These are phyloP conservation scores for Pararge aegeria DNA, from an alignment of 1,140 invertebrate genomes.

Conservation along the genomic window DNA sequence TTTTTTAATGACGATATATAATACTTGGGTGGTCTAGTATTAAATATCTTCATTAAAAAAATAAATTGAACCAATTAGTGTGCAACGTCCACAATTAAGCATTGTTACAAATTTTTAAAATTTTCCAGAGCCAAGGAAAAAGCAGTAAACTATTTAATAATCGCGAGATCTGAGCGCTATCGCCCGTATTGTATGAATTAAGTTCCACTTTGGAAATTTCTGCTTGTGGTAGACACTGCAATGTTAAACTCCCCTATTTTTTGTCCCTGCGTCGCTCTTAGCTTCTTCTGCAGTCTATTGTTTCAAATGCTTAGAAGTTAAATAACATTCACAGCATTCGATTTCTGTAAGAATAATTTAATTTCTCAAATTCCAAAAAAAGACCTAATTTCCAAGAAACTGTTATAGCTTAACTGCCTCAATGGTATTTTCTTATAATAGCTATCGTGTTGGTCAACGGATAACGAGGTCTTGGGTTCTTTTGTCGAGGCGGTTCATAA, in stretches of 20 bases:
- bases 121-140: slow-evolving; percentile 17
- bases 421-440: too few relatives aligned
- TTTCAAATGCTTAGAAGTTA: neutral
- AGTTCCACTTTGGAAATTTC: slow-evolving; percentile 18
- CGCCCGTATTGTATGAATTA: slow-evolving; percentile 23
- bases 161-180: slow-evolving; percentile 14
- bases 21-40: too few relatives aligned
- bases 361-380: too few relatives aligned
- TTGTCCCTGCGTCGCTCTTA: slow-evolving; percentile 21
- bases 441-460: too few relatives aligned
- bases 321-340: neutral
- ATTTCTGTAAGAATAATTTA: too few relatives aligned
- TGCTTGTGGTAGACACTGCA: neutral
- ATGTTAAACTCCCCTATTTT: slow-evolving; percentile 20
- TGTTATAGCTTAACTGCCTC: too few relatives aligned
- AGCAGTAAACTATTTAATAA: slow-evolving; percentile 19
- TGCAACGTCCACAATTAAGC: slow-evolving; percentile 1
- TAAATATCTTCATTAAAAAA: neutral
- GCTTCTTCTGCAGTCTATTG: neutral
- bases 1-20: too few relatives aligned
- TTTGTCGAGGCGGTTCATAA: too few relatives aligned
- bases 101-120: slow-evolving; percentile 18
- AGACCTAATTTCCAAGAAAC: too few relatives aligned
- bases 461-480: too few relatives aligned
- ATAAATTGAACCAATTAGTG: neutral